phyloP scores from a whole-genome alignment of 2,797 vertebrate species.

The Oreochromis grahami region DNA sequence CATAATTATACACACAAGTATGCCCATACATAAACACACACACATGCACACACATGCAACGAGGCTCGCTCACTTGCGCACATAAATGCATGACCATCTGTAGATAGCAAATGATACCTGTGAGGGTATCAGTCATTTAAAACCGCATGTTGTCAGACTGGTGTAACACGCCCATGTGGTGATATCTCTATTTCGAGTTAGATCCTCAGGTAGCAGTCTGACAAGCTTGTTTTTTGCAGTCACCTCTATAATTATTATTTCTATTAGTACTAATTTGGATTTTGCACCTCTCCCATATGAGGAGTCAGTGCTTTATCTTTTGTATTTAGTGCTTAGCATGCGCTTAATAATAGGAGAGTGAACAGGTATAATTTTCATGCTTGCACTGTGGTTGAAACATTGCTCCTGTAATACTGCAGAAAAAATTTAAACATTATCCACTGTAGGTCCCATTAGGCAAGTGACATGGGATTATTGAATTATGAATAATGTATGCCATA shows the following conservation, averaged over 20 bases:
- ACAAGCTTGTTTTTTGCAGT: constrained; percentile 10
- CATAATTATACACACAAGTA: constrained; percentile 72
- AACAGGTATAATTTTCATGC: constrained; percentile 16
- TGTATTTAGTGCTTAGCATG: neutral
- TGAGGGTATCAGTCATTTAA: constrained; percentile 65
- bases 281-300: neutral
- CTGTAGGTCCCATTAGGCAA: constrained; percentile 35
- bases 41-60: neutral
- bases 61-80: neutral
- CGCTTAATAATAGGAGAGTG: neutral
- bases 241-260: constrained; percentile 11
- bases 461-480: constrained; percentile 49
- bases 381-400: constrained; percentile 16
- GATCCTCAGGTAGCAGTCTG: constrained; percentile 34
- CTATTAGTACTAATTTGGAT: constrained; percentile 31
- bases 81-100: constrained; percentile 57
- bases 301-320: neutral
- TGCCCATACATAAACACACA: neutral
- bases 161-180: constrained; percentile 50
- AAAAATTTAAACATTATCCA: constrained; percentile 28
- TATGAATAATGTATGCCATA: constrained; percentile 60
- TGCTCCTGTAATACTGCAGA: constrained; percentile 3
- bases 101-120: constrained; percentile 73
- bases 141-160: constrained; percentile 66
- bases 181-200: constrained; percentile 58